Percentiles rank a stretch among this genome's conserved stretches.
Conservation (phyloP, 2,113 vertebrate species). For the Mus spicilegus region DNA sequence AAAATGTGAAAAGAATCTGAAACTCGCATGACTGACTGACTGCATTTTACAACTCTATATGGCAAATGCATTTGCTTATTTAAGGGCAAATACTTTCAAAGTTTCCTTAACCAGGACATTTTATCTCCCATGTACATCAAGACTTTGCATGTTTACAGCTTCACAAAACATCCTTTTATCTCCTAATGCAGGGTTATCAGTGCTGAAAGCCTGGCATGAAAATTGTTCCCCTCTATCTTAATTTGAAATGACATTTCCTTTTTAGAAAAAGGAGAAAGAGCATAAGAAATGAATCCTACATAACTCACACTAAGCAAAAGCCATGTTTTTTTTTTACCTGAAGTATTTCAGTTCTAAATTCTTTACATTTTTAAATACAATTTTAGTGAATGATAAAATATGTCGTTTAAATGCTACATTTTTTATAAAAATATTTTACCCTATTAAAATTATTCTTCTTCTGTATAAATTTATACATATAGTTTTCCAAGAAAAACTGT, state of each 20-base stretch:
- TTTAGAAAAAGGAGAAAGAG: background rate
- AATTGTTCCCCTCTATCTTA: conserved; percentile 78
- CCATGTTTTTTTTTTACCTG: background rate
- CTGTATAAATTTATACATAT: background rate
- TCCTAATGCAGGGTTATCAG: conserved; percentile 69
- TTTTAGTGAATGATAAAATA: background rate
- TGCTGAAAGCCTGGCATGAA: conserved; percentile 79
- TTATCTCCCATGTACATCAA: conserved; percentile 74
- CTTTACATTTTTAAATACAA: background rate
- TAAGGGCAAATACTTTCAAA: conserved; percentile 63
- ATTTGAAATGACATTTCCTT: conserved; percentile 49
- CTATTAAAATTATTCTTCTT: background rate
- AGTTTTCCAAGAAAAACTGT: background rate
- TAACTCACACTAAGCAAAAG: background rate
- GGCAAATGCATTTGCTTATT: conserved; percentile 38
- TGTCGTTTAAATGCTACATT: background rate
- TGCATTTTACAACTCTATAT: background rate
- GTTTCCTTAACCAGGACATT: conserved; percentile 62
- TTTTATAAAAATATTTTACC: background rate
- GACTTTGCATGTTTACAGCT: conserved; percentile 64
- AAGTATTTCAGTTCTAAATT: conserved; percentile 5
- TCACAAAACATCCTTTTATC: conserved; percentile 78
- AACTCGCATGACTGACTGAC: background rate
- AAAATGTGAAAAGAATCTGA: conserved; percentile 5
- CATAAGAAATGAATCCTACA: background rate